phyloP scores from a whole-genome alignment of 2,888 invertebrate species.

The Sclerodermus sp. region DNA sequence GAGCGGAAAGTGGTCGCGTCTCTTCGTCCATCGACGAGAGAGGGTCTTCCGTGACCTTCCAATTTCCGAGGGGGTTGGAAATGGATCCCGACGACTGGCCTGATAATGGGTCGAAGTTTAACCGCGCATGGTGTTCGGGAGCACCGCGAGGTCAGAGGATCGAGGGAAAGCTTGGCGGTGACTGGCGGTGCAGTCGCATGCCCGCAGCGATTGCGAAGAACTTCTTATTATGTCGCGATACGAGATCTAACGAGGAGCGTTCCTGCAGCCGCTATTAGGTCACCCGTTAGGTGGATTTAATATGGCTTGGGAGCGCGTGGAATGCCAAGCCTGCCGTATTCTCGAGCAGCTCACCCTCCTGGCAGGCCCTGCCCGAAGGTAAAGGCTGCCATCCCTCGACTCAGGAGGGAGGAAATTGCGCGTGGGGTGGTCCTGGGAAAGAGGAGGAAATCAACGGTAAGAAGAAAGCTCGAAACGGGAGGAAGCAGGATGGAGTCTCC shows the following conservation, averaged over 20 bases:
- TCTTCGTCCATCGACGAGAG: no score
- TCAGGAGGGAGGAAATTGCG: conserved; percentile 27
- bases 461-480: conserved; percentile 6
- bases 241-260: conserved; percentile 12
- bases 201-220: no score
- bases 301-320: conserved; percentile 33
- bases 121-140: no score
- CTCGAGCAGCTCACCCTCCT: conserved; percentile 3
- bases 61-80: no score
- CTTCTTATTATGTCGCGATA: background rate
- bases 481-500: background rate
- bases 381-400: conserved; percentile 5
- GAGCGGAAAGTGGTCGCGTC: no score
- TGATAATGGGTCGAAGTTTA: no score
- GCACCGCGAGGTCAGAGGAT: no score
- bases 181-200: no score
- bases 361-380: conserved; percentile 7
- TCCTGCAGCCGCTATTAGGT: conserved; percentile 19
- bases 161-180: no score
- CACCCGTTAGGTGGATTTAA: conserved; percentile 39
- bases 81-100: no score
- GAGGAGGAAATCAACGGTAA: conserved; percentile 1
- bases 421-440: conserved; percentile 7
- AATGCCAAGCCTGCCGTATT: conserved; percentile 33
- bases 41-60: no score